These are phyloP conservation scores for Emmelina monodactyla DNA, from an alignment of 2,888 invertebrate species.

Conservation along the genomic window DNA sequence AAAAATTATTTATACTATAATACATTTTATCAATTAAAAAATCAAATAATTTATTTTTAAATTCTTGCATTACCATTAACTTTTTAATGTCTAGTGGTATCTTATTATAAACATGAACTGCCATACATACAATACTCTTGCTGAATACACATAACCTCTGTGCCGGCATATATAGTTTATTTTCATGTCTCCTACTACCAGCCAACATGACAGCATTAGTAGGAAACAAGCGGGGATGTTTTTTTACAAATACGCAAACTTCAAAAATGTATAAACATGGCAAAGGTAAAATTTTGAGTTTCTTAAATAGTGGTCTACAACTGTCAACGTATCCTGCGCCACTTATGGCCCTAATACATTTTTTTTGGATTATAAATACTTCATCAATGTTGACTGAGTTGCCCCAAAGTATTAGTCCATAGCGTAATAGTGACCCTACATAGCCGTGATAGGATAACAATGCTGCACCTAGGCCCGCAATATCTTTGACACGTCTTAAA, in stretches of 20 bases:
- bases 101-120: too few species aligned
- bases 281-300: neutral
- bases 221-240: neutral
- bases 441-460: neutral
- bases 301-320: neutral
- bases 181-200: too few species aligned
- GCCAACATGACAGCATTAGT: too few species aligned
- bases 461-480: neutral
- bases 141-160: too few species aligned
- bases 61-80: too few species aligned
- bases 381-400: neutral
- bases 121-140: too few species aligned
- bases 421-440: neutral
- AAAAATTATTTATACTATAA: too few species aligned
- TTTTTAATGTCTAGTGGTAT: too few species aligned
- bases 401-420: neutral
- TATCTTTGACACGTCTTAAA: neutral
- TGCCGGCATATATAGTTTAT: too few species aligned
- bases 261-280: neutral
- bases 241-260: neutral
- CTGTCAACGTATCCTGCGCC: neutral
- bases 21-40: too few species aligned
- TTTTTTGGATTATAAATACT: constrained; percentile 1
- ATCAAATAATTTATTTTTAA: too few species aligned
- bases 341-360: neutral